Base-by-base conservation (phyloP, 2,888 invertebrate genomes). In the Omphaloscelis lunosa region DNA sequence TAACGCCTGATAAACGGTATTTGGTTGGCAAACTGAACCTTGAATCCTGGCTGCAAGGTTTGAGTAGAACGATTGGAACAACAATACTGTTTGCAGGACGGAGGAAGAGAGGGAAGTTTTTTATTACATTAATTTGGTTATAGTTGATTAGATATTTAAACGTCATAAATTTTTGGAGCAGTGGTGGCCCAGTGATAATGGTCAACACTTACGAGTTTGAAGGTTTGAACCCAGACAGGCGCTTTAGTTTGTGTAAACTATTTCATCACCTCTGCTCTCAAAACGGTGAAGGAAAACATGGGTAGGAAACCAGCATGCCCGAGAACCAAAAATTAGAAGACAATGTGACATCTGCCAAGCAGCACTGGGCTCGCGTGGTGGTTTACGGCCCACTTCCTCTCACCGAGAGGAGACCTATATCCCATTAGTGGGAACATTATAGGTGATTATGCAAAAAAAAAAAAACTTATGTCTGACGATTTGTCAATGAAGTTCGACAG, bases 1-100 rank as follows among this genome's bases (percentile, higher is more conserved):
- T 77, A 76, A 72, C 78, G 68, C 72, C 66, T 81, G 88, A 86
- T 87, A 79, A 84, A 88, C 76, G 75, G 61, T 79, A 76, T 76
- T 82, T 85, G 69, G 48, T 11, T 82, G 72, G 17, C n/a, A 27
- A 82, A 77, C 82, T 82, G 61, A 62, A 72, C 77, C 65, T 69
- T 53, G 63, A 58, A 71, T 48, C 12, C 56, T 23, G n/a, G 48
- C 48, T 72, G n/a, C 79, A 58, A 82, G 74, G 79, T 85, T 56
- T 65, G 34, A 58, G 39, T 71, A 56, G 61, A 76, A 68, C 74
- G 71, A 63, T 82, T 70, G 62, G 15, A 51, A 69, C 12, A 77
- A 61, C 56, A 53, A 39, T 71, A 69, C 27, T 39, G 15, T 58
- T 80, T 56, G 12, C 23, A 53, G 27, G 29, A 51, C 9, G 6